Evolutionary conservation across 2,888 invertebrate genomes (phyloP).

Genomic region (Drosophila multiciliata): DNA sequence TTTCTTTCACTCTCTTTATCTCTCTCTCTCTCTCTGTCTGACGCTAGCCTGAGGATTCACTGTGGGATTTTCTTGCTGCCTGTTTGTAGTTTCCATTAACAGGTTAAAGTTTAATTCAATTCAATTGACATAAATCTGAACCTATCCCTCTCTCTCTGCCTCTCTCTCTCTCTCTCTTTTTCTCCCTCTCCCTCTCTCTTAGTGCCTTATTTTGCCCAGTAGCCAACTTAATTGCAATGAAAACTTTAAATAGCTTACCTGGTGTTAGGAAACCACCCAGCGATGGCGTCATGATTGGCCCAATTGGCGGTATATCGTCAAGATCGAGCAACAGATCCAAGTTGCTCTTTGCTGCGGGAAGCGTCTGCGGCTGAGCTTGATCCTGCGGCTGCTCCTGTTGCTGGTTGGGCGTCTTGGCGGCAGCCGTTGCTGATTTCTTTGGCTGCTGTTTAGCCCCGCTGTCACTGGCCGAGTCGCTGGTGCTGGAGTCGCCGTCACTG

Average conservation of each 20-base stretch:
- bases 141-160: background rate
- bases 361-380: background rate
- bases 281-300: constrained; percentile 90
- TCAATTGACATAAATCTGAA: background rate
- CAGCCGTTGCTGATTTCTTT: constrained; percentile 7
- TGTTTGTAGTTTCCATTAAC: background rate
- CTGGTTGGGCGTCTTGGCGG: background rate
- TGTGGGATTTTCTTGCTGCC: background rate
- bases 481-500: constrained; percentile 47
- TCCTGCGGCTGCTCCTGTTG: constrained; percentile 13
- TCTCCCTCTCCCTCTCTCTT: background rate
- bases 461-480: constrained; percentile 43
- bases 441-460: constrained; percentile 19
- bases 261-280: constrained; percentile 92
- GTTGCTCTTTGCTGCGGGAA: constrained; percentile 87
- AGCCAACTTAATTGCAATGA: background rate
- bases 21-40: background rate
- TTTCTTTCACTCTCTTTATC: background rate
- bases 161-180: background rate
- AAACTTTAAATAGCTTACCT: constrained; percentile 71
- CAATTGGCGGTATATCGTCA: constrained; percentile 90
- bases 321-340: constrained; percentile 93
- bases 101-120: background rate
- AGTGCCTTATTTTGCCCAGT: background rate
- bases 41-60: background rate